phyloP scores from a whole-genome alignment of 2,113 vertebrate genomes.

The Cryptoleucopteryx plumbea region DNA sequence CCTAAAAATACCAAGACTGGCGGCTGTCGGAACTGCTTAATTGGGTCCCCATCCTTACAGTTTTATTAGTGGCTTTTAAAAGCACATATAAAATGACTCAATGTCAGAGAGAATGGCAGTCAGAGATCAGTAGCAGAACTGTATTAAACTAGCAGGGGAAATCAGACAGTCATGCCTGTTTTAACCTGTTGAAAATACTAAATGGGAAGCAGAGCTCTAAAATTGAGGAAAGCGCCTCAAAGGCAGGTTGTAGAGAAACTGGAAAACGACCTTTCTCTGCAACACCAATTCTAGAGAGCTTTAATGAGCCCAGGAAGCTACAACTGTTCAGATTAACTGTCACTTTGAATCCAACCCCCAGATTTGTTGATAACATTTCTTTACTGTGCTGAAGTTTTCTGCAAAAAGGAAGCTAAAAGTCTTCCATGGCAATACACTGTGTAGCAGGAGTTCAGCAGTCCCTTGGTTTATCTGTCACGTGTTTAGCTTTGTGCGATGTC shows the following conservation, averaged over 20 bases:
- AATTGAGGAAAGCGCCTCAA: background rate
- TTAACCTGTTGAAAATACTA: background rate
- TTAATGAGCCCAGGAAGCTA: background rate
- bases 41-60: background rate
- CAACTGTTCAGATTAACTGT: background rate
- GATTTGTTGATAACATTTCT: background rate
- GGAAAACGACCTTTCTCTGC: background rate
- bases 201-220: background rate
- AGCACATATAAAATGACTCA: background rate
- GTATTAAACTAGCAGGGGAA: background rate
- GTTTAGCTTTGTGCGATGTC: background rate
- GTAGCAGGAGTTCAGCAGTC: background rate
- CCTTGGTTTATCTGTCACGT: background rate
- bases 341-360: background rate
- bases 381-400: background rate
- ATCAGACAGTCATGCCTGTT: background rate
- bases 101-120: background rate
- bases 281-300: background rate
- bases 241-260: background rate
- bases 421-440: accelerated
- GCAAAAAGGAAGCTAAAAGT: background rate
- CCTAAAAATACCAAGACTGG: background rate
- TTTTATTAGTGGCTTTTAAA: background rate
- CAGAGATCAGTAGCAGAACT: background rate
- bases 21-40: background rate